phyloP scores from a whole-genome alignment of 2,113 vertebrate genomes.

The Etia nguti region DNA sequence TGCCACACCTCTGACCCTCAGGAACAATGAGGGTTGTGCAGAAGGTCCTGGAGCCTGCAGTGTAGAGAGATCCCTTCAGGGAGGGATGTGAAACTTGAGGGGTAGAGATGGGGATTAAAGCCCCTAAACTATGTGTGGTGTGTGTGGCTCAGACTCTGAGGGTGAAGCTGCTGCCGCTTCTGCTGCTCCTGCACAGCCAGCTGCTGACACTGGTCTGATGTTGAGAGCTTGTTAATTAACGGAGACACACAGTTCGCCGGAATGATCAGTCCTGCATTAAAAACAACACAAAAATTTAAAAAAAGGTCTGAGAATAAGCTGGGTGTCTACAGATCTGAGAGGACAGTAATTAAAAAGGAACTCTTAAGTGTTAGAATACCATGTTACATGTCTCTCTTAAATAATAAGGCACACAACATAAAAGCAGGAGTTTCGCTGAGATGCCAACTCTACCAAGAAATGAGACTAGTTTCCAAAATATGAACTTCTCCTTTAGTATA shows the following conservation, averaged over 20 bases:
- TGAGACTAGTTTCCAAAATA: neutral
- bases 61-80: constrained; percentile 13
- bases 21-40: neutral
- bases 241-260: constrained; percentile 91
- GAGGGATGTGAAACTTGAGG: neutral
- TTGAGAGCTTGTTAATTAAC: constrained; percentile 91
- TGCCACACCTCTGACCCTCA: neutral
- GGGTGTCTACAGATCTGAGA: neutral
- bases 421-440: neutral
- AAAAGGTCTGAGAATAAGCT: neutral
- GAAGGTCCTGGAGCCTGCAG: constrained; percentile 31
- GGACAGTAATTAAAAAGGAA: neutral
- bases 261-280: constrained; percentile 88
- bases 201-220: constrained; percentile 96
- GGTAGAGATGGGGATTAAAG: neutral
- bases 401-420: neutral
- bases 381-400: neutral
- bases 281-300: accelerated
- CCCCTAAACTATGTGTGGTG: constrained; percentile 70
- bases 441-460: neutral
- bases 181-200: constrained; percentile 95
- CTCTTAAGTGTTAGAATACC: neutral
- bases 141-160: constrained; percentile 89
- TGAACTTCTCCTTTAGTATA: neutral
- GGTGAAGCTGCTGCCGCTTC: constrained; percentile 97